Conservation (phyloP, 2,888 invertebrate species). For the Dynastes tityus region DNA sequence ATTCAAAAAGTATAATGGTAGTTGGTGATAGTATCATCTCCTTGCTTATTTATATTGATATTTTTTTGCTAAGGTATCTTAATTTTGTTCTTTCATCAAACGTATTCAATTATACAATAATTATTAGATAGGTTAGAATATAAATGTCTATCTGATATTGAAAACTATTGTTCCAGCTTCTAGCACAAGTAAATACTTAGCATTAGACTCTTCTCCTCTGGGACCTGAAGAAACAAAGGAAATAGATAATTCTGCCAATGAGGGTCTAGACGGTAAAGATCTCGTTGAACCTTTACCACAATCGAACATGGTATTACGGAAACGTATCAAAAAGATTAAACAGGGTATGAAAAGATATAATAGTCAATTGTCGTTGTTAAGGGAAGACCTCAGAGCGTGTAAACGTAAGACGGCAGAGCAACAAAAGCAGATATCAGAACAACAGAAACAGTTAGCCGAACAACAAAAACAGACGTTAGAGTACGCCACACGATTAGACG, state of each 20-base stretch:
- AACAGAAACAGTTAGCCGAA: conserved; percentile 81
- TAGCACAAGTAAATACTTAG: conserved; percentile 75
- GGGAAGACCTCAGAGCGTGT: conserved; percentile 85
- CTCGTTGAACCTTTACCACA: conserved; percentile 80
- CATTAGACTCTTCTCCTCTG: conserved; percentile 75
- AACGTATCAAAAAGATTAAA: conserved; percentile 89
- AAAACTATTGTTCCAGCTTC: conserved; percentile 68
- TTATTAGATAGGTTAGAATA: too few relatives aligned
- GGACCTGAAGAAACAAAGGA: conserved; percentile 73
- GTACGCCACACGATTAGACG: conserved; percentile 89
- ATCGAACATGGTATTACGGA: conserved; percentile 89
- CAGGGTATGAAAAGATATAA: conserved; percentile 93
- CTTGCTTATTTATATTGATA: too few relatives aligned
- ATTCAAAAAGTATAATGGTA: too few relatives aligned
- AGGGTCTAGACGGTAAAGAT: conserved; percentile 71
- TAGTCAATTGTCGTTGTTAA: conserved; percentile 84
- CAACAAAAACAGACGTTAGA: conserved; percentile 85
- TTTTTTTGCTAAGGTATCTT: too few relatives aligned
- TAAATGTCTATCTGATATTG: too few relatives aligned
- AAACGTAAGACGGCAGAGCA: conserved; percentile 89
- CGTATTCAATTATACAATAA: too few relatives aligned
- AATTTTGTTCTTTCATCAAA: too few relatives aligned
- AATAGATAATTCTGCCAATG: conserved; percentile 70
- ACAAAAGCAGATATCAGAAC: conserved; percentile 87
- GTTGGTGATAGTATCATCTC: too few relatives aligned